A percentile compares a stretch with the other conserved stretches of the same genome.
Evolutionary conservation across 2,888 invertebrate species (phyloP).

Genomic region (Protophormia terraenovae): DNA sequence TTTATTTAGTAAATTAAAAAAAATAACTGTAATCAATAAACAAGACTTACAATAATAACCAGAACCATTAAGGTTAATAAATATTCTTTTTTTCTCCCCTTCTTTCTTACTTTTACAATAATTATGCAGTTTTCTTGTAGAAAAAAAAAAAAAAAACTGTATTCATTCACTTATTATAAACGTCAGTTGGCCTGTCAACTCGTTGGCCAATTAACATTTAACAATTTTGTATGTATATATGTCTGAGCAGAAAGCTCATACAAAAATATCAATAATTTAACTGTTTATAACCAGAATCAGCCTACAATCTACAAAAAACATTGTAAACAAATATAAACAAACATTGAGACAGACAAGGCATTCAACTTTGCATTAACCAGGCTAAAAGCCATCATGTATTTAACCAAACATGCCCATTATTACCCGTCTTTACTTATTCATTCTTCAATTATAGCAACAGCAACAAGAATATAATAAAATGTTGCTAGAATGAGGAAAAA

Average conservation of each 20-base stretch:
- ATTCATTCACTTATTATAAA: conserved; percentile 11
- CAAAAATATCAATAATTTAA: conserved; percentile 59
- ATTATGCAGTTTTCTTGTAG: conserved; percentile 33
- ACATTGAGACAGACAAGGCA: conserved; percentile 33
- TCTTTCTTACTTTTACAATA: background rate
- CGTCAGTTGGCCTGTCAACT: conserved; percentile 70
- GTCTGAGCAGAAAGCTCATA: background rate
- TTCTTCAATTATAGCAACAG: conserved; percentile 21
- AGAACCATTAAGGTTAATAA: background rate
- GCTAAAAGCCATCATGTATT: conserved; percentile 48
- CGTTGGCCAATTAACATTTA: conserved; percentile 70
- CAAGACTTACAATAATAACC: background rate
- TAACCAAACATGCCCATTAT: conserved; percentile 56
- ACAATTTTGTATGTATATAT: conserved; percentile 35
- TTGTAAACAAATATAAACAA: background rate
- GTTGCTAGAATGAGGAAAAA: background rate
- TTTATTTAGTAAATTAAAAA: no score
- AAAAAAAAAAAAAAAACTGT: background rate
- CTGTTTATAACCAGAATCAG: conserved; percentile 49
- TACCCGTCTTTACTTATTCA: conserved; percentile 40
- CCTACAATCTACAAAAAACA: conserved; percentile 42
- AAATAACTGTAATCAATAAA: background rate
- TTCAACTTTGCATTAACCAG: conserved; percentile 39
- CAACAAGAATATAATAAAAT: conserved; percentile 12
- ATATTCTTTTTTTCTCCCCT: background rate